Percentiles rank a stretch among this genome's conserved stretches.
Evolutionary conservation across 2,113 vertebrate genomes (phyloP).

Genomic region (Mormyrus lacerda): DNA sequence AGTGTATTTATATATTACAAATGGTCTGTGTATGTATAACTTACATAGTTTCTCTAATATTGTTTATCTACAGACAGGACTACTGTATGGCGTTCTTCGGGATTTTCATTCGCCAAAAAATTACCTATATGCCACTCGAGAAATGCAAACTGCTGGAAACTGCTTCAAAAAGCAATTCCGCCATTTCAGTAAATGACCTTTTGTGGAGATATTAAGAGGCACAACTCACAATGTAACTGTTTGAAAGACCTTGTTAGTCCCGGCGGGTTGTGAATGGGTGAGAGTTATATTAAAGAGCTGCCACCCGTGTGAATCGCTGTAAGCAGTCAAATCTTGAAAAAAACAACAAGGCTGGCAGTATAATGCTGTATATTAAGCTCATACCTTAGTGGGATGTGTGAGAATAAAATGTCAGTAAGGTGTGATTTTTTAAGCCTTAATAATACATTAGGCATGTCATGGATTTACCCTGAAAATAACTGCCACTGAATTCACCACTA

Average conservation of each 20-base stretch:
- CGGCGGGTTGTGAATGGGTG: neutral
- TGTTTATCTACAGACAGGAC: neutral
- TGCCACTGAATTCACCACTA: neutral
- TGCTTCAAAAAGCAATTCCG: neutral
- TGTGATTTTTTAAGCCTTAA: neutral
- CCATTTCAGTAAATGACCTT: slow-evolving; percentile 2
- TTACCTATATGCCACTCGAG: neutral
- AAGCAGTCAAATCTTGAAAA: neutral
- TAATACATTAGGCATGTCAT: neutral
- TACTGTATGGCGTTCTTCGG: neutral
- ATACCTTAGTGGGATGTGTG: neutral
- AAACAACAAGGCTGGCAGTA: neutral
- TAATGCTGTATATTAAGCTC: neutral
- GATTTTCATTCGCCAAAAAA: neutral
- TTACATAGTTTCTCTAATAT: neutral
- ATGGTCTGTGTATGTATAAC: neutral
- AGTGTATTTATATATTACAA: neutral
- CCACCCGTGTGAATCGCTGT: neutral
- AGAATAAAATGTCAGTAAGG: neutral
- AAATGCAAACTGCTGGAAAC: neutral
- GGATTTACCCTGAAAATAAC: neutral
- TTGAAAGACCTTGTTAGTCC: neutral
- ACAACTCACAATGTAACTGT: neutral
- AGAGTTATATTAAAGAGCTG: neutral
- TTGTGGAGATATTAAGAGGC: neutral